Base-by-base conservation (phyloP, 1,140 invertebrate genomes). In the Cydia strobilella region DNA sequence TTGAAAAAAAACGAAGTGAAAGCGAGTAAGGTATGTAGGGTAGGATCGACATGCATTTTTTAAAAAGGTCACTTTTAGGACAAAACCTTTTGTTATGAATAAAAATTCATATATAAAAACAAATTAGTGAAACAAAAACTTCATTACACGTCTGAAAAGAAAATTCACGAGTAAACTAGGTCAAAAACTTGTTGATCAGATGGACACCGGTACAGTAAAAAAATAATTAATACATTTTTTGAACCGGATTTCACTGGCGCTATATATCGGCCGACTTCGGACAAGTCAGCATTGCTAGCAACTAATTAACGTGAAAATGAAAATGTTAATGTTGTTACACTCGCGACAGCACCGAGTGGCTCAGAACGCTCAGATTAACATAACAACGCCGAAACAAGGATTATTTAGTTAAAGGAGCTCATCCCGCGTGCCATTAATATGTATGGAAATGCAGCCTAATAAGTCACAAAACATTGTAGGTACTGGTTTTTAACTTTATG, bases 341-440 rank as follows among this genome's bases (percentile, higher is more conserved):
- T 69, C 65, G 65, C 65, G 31, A n/a, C n/a, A 48, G 42, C 71
- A 23, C 20, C 39, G 39, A 48, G 39, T 51, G 71, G 71, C 71
- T 13, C n/a, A 18, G 48, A 51, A 51, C n/a, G 15, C 48, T 51
- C 20, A 77, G 39, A 80, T 80, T 79, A 76, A 31, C 77, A 80
- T 76, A 66, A 75, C 75, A 79, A 79, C 77, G 75, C 75, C 69
- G 54, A 73, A 75, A 73, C 74, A 74, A 51, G 69, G 23, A 76
- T 80, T 75, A 75, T 78, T 76, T 76, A 75, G 35, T 75, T 72
- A 69, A 35, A 69, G 31, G 42, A 74, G 59, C 59, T 65, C 74
- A 74, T 72, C 18, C 42, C 74, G 76, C 74, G 25, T 48, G 48
- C 20, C 51, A 75, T 76, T 65, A 76, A 76, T 76, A 76, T 76